These are phyloP conservation scores for Sycobia sp. DNA, from an alignment of 1,140 invertebrate species.

Conservation along the genomic window DNA sequence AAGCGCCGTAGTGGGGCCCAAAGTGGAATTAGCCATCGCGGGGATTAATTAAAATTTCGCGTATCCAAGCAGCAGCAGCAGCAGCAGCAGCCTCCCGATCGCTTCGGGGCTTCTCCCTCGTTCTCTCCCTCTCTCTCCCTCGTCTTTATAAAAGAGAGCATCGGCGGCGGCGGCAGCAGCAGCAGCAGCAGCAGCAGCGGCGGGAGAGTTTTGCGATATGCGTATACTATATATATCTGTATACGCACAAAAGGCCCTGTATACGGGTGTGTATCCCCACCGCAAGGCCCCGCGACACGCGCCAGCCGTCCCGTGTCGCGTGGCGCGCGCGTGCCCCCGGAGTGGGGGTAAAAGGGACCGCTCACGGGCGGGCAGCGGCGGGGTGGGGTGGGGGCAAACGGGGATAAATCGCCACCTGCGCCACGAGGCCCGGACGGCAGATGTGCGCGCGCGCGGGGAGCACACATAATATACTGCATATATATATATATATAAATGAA, in stretches of 20 bases:
- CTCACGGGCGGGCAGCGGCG: slow-evolving; percentile 6
- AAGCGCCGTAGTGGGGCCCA: background rate
- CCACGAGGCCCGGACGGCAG: slow-evolving; percentile 33
- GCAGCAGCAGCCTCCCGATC: background rate
- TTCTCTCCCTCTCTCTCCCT: slow-evolving; percentile 7
- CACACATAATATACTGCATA: slow-evolving; percentile 25
- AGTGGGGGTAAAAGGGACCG: slow-evolving; percentile 27
- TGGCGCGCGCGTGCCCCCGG: slow-evolving; percentile 1
- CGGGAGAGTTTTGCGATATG: too few species aligned
- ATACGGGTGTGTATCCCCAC: slow-evolving; percentile 7
- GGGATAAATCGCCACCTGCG: slow-evolving; percentile 35
- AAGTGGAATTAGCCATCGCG: background rate
- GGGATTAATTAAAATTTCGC: slow-evolving; percentile 31
- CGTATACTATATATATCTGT: too few species aligned
- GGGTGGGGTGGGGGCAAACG: background rate
- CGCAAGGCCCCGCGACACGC: slow-evolving; percentile 8
- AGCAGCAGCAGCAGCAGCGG: too few species aligned
- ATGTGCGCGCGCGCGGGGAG: slow-evolving; percentile 35
- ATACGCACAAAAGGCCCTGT: slow-evolving; percentile 5
- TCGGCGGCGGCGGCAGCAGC: background rate
- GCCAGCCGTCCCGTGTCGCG: slow-evolving; percentile 30
- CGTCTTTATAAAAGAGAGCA: too few species aligned
- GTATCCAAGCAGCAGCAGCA: background rate
- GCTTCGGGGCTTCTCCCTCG: too few species aligned
- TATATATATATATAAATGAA: too few species aligned